Evolutionary conservation across 2,797 vertebrate species (phyloP), one percentile per base, ranked within the genome.

Genomic region (Macrochelys suwanniensis): DNA sequence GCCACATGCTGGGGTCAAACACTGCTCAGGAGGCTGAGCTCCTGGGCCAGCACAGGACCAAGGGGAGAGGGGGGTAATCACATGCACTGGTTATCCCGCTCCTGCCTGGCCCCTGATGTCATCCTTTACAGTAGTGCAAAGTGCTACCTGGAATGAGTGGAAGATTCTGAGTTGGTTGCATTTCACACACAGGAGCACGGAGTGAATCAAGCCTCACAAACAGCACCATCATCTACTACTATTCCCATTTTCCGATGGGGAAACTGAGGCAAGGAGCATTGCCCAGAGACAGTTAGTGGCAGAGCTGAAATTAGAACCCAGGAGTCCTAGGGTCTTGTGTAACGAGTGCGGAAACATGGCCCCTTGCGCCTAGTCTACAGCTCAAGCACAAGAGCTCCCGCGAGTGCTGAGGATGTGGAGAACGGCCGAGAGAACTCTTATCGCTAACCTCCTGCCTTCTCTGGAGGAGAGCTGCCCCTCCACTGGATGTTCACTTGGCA

Each of bases 1-100:
- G 94, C 80, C 90, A 85, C 13, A 6, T 1, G 91, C 74, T 82
- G 23, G 86, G 82, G 84, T 92, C 83, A 68, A 95, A 56, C 78
- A 26, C n/a, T 53, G 59, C 59, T 87, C 91, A 61, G 50, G 93
- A 28, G 82, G 42, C 5, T 80, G 84, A 25, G 59, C 84, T 92
- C 50, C 71, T 80, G 33, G 89, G 74, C n/a, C 53, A 56, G 78
- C 4, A 1, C 26, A n/a, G 57, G 47, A 85, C 89, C 33, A 85
- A 47, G 33, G 47, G 87, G 87, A 50, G 82, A 50, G 33, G 37
- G 83, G 87, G 50, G 82, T 12, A 59, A 49, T 80, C 74, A 49
- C 8, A 87, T 71, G 21, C 76, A 57, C 90, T 87, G 4, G 0
- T 61, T 88, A 47, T 16, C n/a, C 54, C 80, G 28, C 1, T 6